Percentiles rank a stretch among this genome's conserved stretches.
Conservation (phyloP, 2,113 vertebrate species). For the Heteronetta atricapilla region DNA sequence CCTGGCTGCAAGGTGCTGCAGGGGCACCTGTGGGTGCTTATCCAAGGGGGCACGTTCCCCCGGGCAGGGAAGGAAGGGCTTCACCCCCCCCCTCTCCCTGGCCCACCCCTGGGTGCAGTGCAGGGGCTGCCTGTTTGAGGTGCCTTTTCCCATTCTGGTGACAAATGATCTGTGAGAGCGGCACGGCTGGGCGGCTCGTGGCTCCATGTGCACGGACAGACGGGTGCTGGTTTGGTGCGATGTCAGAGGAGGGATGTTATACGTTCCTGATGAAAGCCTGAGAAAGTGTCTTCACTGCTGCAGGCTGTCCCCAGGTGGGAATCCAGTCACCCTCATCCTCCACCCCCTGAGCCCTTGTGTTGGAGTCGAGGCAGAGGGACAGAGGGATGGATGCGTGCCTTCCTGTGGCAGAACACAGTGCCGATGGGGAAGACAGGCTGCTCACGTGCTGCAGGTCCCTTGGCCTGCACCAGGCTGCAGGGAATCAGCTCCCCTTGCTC, state of each 20-base stretch:
- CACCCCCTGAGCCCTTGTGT: neutral
- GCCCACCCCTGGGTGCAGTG: neutral
- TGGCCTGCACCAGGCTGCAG: neutral
- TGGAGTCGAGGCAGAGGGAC: neutral
- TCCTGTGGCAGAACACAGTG: neutral
- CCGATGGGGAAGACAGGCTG: neutral
- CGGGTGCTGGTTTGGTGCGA: neutral
- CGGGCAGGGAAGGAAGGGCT: neutral
- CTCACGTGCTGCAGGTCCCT: neutral
- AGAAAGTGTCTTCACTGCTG: neutral
- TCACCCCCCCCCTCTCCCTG: fast-evolving
- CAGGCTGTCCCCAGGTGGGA: neutral
- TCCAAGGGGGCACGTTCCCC: neutral
- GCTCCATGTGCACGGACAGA: neutral
- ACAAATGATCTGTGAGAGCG: neutral
- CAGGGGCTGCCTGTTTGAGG: neutral
- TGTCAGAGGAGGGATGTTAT: neutral
- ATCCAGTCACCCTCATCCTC: neutral
- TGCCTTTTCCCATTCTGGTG: neutral
- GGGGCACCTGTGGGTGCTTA: neutral
- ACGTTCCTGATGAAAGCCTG: neutral
- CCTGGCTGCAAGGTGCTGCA: neutral
- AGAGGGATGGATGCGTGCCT: fast-evolving
- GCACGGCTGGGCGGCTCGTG: fast-evolving
- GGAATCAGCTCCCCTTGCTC: neutral